A percentile compares a stretch with the other conserved stretches of the same genome.
phyloP scores from a whole-genome alignment of 2,797 vertebrate species.

The Sebastes trivittatus region DNA sequence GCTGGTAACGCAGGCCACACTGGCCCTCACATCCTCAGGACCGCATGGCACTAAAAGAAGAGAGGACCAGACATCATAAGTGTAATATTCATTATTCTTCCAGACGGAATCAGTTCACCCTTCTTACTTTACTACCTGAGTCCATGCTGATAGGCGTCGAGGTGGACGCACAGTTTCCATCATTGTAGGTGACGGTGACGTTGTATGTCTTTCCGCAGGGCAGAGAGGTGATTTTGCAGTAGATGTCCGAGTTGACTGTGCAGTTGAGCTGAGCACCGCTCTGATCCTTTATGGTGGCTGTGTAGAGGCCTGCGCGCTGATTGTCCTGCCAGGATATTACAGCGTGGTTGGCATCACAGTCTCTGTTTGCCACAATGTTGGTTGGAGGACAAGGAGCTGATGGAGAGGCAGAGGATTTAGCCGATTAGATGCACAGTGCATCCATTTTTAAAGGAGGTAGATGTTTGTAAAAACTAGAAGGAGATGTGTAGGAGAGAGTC shows the following conservation, averaged over 20 bases:
- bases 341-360: conserved; percentile 69
- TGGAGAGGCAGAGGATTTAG: background rate
- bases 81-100: background rate
- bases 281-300: conserved; percentile 61
- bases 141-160: conserved; percentile 68
- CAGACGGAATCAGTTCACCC: background rate
- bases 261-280: conserved; percentile 62
- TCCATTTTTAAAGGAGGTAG: background rate
- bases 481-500: background rate
- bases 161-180: conserved; percentile 67
- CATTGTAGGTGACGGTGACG: conserved; percentile 61
- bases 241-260: conserved; percentile 61
- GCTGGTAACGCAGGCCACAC: conserved; percentile 59
- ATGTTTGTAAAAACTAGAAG: background rate
- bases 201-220: conserved; percentile 76
- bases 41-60: conserved; percentile 75
- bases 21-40: conserved; percentile 63
- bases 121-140: conserved; percentile 67
- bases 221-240: conserved; percentile 65
- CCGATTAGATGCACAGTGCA: background rate
- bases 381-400: conserved; percentile 73
- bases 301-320: conserved; percentile 57
- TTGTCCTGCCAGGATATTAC: conserved; percentile 73
- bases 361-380: conserved; percentile 53
- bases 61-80: background rate